Base-by-base conservation (phyloP, 2,888 invertebrate genomes). In the Deroplatys truncata region DNA sequence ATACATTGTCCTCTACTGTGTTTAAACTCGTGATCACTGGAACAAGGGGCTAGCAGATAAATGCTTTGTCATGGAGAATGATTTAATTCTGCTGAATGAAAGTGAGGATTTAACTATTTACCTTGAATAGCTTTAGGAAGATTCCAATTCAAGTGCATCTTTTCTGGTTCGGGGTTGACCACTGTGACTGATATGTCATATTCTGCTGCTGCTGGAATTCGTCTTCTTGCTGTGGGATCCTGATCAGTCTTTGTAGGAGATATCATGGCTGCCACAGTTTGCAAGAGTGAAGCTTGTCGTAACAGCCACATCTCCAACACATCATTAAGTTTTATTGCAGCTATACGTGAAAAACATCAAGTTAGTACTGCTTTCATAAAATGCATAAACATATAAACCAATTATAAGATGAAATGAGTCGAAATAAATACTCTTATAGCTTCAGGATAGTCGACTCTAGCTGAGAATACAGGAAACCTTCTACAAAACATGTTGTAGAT, bases 151-250 rank as follows among this genome's bases (percentile, higher is more conserved):
- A 97, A 95, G 90, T 95, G 94, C 88, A 97, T 92, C 49, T 94
- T 93, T 89, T 97, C 96, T 0, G 98, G 98, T 90, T 96, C 95
- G 0, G 98, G 98, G 92, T 97, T 97, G 4, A 98, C 96, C 49
- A 98, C 95, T 0, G 98, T 98, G 86, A 99, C 95, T 28, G 98
- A 95, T 72, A 99, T 94, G 92, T 98, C 97, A 92, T 97, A 97
- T 31, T 95, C 95, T 0, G 95, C 93, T 90, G 95, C 94, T 7
- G 95, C 94, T 1, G 95, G 95, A 90, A 95, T 94, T 87, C 94
- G 92, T 49, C 94, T 93, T 43, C 93, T 92, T 85, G 93, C 93
- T 90, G 93, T 93, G 84, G 92, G 92, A 90, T 94, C 94, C 84
- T 93, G 91, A 83, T 92, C 93, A 90, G 92, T 93, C 84, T 92